A percentile compares a stretch with the other conserved stretches of the same genome.
phyloP scores from a whole-genome alignment of 2,797 vertebrate species.

The Lutjanus campechanus region DNA sequence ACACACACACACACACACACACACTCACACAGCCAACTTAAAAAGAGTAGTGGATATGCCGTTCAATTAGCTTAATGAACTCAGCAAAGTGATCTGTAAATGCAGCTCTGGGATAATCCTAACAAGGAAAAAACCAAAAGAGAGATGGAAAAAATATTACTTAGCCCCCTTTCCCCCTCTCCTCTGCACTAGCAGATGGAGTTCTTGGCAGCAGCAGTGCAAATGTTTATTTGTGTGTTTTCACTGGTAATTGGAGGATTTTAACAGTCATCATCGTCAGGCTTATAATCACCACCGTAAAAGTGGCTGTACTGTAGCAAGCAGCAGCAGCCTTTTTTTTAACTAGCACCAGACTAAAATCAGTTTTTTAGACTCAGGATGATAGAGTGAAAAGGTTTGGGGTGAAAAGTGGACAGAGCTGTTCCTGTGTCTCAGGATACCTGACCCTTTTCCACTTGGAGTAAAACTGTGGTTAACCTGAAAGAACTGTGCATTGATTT shows the following conservation, averaged over 20 bases:
- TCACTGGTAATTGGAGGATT: slow-evolving; percentile 91
- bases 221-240: slow-evolving; percentile 95
- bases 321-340: slow-evolving; percentile 68
- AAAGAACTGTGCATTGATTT: slow-evolving; percentile 81
- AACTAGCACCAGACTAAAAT: slow-evolving; percentile 67
- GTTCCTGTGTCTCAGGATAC: slow-evolving; percentile 79
- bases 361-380: slow-evolving; percentile 42
- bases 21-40: slow-evolving; percentile 76
- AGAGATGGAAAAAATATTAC: slow-evolving; percentile 87
- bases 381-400: slow-evolving; percentile 28
- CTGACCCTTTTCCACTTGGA: slow-evolving; percentile 75
- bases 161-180: slow-evolving; percentile 85
- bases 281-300: slow-evolving; percentile 91
- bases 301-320: slow-evolving; percentile 82
- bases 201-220: slow-evolving; percentile 91
- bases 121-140: slow-evolving; percentile 78
- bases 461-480: slow-evolving; percentile 80
- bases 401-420: slow-evolving; percentile 40
- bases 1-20: slow-evolving; percentile 52
- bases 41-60: slow-evolving; percentile 86
- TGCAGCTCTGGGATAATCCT: slow-evolving; percentile 91
- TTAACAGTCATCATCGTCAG: slow-evolving; percentile 89
- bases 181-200: slow-evolving; percentile 90
- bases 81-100: slow-evolving; percentile 89
- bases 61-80: slow-evolving; percentile 91